Conservation (phyloP, 2,888 invertebrate species). For the Electrophaes corylata region DNA sequence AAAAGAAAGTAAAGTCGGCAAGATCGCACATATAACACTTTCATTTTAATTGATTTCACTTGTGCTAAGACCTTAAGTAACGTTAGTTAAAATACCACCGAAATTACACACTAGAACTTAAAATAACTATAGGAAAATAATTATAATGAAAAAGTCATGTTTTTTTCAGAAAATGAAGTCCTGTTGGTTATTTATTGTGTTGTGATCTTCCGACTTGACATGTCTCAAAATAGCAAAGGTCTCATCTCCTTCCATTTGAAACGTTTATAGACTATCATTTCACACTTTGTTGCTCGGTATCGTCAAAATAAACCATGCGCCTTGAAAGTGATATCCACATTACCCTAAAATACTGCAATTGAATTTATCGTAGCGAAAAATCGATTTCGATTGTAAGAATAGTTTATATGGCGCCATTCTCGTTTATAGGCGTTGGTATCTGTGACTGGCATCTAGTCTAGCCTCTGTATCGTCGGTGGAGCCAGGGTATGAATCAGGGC, state of each 20-base stretch:
- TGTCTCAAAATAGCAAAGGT: too few relatives aligned
- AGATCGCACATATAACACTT: too few relatives aligned
- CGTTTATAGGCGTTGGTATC: slow-evolving; percentile 42
- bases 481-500: slow-evolving; percentile 41
- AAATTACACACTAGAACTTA: too few relatives aligned
- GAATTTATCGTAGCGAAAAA: slow-evolving; percentile 27
- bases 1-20: too few relatives aligned
- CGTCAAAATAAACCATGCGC: background rate
- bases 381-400: slow-evolving; percentile 30
- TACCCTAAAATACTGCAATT: slow-evolving; percentile 7
- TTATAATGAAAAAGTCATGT: too few relatives aligned
- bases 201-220: too few relatives aligned
- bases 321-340: slow-evolving; percentile 9
- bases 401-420: slow-evolving; percentile 33
- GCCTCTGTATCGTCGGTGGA: slow-evolving; percentile 42
- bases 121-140: too few relatives aligned
- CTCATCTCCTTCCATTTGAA: background rate
- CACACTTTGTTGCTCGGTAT: background rate
- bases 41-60: too few relatives aligned
- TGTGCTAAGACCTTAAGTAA: too few relatives aligned
- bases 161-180: too few relatives aligned
- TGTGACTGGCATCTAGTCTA: slow-evolving; percentile 43
- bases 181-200: too few relatives aligned
- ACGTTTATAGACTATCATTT: background rate
- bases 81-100: too few relatives aligned